Conservation (phyloP, 1,140 invertebrate genomes). For the Heliconius melpomene region DNA sequence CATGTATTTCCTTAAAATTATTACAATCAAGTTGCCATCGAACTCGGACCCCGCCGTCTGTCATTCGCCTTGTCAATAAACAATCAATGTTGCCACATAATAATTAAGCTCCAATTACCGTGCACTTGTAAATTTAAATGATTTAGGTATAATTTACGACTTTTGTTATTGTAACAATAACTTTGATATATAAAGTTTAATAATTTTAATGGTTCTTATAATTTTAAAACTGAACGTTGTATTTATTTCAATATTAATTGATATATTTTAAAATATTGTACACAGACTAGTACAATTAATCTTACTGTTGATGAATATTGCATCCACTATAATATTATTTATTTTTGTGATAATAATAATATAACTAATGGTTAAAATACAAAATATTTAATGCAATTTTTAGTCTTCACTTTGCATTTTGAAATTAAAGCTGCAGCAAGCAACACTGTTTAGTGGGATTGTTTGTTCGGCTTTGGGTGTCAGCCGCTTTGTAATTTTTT, state of each 20-base stretch:
- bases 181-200: no score
- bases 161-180: no score
- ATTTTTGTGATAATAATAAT: no score
- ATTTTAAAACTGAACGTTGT: no score
- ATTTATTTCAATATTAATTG: no score
- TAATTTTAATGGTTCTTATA: no score
- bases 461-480: constrained; percentile 79
- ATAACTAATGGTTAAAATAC: background rate
- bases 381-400: background rate
- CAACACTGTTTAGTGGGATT: constrained; percentile 61
- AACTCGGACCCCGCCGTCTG: constrained; percentile 74
- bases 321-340: no score
- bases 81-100: constrained; percentile 64
- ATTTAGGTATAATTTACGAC: no score
- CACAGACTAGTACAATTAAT: no score
- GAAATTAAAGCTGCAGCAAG: constrained; percentile 30
- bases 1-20: constrained; percentile 70
- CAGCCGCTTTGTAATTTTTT: constrained; percentile 73
- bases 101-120: background rate
- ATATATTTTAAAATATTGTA: no score
- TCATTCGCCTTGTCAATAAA: constrained; percentile 79
- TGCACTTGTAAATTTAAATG: no score
- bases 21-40: constrained; percentile 68
- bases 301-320: no score
- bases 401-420: background rate